Conservation (phyloP, 2,888 invertebrate genomes). For the Lepidonotus clava region DNA sequence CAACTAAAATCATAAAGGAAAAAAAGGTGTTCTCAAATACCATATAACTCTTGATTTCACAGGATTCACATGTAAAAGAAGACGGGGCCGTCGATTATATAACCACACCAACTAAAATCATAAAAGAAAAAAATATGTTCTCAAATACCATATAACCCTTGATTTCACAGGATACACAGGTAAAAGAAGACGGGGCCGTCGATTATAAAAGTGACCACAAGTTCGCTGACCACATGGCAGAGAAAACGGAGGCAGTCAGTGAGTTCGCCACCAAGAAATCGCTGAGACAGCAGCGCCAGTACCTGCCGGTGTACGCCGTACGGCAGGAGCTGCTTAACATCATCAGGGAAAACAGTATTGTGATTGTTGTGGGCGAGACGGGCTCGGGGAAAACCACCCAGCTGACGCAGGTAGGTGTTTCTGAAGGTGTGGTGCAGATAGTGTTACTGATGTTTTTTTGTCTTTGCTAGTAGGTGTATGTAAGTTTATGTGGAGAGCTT, state of each 20-base stretch:
- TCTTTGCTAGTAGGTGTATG: no score
- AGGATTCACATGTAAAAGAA: constrained; percentile 82
- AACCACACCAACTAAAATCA: no score
- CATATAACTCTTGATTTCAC: no score
- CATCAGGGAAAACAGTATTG: constrained; percentile 89
- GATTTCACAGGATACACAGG: constrained; percentile 73
- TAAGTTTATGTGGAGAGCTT: no score
- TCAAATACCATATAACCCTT: neutral
- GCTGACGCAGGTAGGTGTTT: constrained; percentile 87
- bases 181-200: constrained; percentile 86
- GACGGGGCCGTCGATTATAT: constrained; percentile 92
- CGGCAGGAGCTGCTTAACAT: constrained; percentile 91
- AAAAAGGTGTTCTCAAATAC: no score
- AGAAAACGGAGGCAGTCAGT: constrained; percentile 84
- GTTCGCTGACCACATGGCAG: constrained; percentile 95
- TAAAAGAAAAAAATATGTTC: no score
- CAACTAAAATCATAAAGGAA: no score
- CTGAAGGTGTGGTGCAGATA: neutral
- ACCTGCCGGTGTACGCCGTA: constrained; percentile 96
- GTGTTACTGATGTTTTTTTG: neutral
- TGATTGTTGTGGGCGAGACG: constrained; percentile 96
- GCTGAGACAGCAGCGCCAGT: constrained; percentile 90
- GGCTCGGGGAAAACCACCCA: constrained; percentile 99
- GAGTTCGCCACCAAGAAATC: constrained; percentile 93
- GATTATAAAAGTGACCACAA: constrained; percentile 97